Evolutionary conservation across 1,140 invertebrate genomes (phyloP).

Genomic region (Drosophila parabipectinata): DNA sequence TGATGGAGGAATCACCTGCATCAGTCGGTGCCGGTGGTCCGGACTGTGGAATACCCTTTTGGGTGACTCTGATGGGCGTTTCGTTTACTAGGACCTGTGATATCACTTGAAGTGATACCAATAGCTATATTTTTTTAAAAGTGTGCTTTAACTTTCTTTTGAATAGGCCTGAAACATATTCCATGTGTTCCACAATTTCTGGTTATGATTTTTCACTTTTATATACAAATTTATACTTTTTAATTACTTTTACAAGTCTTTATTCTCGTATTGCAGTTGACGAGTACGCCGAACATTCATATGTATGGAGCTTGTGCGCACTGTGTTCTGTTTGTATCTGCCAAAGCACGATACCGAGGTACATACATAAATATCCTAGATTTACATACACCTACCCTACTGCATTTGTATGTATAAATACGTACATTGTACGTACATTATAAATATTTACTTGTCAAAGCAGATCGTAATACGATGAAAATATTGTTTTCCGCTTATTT

Average conservation of each 20-base stretch:
- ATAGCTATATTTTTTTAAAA: neutral
- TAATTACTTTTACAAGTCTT: neutral
- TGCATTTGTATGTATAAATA: neutral
- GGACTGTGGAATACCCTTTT: no score
- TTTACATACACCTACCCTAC: neutral
- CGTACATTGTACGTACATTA: neutral
- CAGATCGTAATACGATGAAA: neutral
- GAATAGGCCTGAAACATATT: neutral
- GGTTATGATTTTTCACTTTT: neutral
- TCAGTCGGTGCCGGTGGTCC: no score
- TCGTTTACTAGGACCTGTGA: no score
- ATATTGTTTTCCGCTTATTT: neutral
- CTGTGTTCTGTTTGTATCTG: neutral
- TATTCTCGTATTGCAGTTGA: neutral
- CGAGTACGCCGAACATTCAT: neutral
- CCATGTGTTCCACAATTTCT: neutral
- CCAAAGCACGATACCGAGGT: constrained; percentile 6
- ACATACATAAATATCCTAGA: constrained; percentile 1
- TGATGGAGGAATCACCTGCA: no score
- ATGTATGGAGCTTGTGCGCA: neutral
- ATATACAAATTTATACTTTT: neutral
- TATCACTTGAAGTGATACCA: no score
- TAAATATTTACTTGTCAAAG: neutral
- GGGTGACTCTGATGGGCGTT: no score
- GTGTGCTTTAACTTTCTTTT: neutral